Base-by-base conservation (phyloP, 2,888 invertebrate species). In the Prostheceraeus crozeri region DNA sequence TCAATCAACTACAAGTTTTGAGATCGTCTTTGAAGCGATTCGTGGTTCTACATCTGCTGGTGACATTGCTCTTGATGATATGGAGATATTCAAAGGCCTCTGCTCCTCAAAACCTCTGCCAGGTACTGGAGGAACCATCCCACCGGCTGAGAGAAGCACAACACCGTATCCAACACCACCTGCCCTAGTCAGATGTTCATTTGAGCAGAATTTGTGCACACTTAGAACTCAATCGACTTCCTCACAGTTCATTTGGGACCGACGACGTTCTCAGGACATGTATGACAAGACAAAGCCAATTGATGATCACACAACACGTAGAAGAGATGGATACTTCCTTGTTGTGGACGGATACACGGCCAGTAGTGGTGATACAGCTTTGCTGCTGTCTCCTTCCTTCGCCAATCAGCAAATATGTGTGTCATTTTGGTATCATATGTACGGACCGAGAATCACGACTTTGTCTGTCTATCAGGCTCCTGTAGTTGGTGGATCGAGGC, bases 161-260 rank as follows among this genome's bases (percentile, higher is more conserved):
- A n/a, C n/a, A n/a, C 62, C 46, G 1, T 25, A 46, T 16, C 11
- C 56, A 25, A n/a, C n/a, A n/a, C n/a, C n/a, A n/a, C n/a, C n/a
- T n/a, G 27, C 63, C 19, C 52, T n/a, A n/a, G n/a, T n/a, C n/a
- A n/a, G 36, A 36, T 59, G 59, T 27, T 31, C 59, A 25, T 59
- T 59, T 57, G 58, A 58, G 35, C 30, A 23, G 3, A 35, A 59
- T 36, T 28, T 60, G 59, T 59, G 59, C 27, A 23, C 31, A 10
- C 62, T 60, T 60, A 28, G 30, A 19, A 60, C 52, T 35, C 23
- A 36, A 36, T 4, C 19, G 36, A 19, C 4, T 14, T 3, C 11
- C 1, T 71, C 71, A 57, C 62, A 67, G 35, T 71, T 72, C 65
- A 67, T 71, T 60, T 72, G 72, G 72, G 66, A 53, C 3, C 59